Conservation (phyloP, 2,113 vertebrate genomes). For the Coracopsis vasa region DNA sequence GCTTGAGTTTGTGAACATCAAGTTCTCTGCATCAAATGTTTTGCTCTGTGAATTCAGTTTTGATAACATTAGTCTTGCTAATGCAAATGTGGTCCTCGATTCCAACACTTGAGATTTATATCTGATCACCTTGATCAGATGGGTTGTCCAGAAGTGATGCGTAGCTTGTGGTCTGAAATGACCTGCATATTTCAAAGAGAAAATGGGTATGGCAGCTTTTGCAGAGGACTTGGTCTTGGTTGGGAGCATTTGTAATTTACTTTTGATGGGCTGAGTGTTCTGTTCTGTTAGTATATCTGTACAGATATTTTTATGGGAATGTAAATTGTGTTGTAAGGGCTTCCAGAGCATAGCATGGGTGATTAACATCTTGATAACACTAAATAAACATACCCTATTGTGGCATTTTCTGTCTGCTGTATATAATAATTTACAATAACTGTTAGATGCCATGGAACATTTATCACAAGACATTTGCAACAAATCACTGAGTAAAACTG, state of each 20-base stretch:
- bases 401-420: conserved; percentile 29
- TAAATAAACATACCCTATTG: conserved; percentile 57
- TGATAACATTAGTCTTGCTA: not conserved
- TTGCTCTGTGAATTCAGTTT: not conserved
- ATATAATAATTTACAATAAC: conserved; percentile 46
- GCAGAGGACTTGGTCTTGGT: conserved; percentile 9
- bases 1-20: not conserved
- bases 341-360: conserved; percentile 38
- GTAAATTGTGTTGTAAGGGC: conserved; percentile 48
- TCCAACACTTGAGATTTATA: not conserved
- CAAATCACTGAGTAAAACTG: conserved; percentile 21
- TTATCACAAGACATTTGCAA: conserved; percentile 45
- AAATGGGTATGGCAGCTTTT: not conserved
- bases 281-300: conserved; percentile 31
- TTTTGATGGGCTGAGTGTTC: conserved; percentile 11
- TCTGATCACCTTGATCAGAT: not conserved
- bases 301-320: conserved; percentile 46
- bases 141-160: not conserved
- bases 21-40: not conserved
- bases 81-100: not conserved
- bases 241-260: conserved; percentile 49
- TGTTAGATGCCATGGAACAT: conserved; percentile 40
- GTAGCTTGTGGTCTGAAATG: not conserved
- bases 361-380: conserved; percentile 62
- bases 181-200: conserved; percentile 11